A percentile compares a stretch with the other conserved stretches of the same genome.
Conservation (phyloP, 2,113 vertebrate genomes). For the Phalacrocorax carbo region DNA sequence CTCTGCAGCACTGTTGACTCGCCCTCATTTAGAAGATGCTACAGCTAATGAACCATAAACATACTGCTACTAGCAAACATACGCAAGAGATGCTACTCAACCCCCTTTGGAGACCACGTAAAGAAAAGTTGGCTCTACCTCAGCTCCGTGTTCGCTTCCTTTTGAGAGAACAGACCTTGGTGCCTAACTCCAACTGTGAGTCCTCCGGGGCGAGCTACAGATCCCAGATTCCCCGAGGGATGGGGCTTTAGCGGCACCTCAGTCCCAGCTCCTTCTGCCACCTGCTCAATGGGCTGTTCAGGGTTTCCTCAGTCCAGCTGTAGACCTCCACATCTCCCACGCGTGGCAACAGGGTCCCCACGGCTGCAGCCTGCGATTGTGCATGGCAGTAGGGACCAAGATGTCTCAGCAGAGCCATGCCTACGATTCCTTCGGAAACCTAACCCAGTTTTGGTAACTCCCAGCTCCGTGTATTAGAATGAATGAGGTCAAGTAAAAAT, state of each 20-base stretch:
- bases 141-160: background rate
- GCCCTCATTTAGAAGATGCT: background rate
- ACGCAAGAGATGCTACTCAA: background rate
- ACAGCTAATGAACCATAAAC: background rate
- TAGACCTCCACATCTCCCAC: background rate
- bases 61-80: background rate
- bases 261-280: background rate
- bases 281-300: background rate
- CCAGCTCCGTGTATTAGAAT: background rate
- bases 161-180: background rate
- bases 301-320: background rate
- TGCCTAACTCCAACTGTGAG: rapidly evolving
- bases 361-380: background rate
- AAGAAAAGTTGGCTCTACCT: background rate
- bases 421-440: background rate
- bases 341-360: background rate
- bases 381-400: rapidly evolving
- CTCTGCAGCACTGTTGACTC: background rate
- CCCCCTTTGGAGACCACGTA: background rate
- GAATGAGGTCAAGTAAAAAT: background rate
- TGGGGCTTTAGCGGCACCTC: background rate
- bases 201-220: background rate
- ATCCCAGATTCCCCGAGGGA: background rate
- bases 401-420: background rate
- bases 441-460: background rate